These are phyloP conservation scores for Bolinopsis microptera DNA, from an alignment of 37 sponge, comb jelly and placozoan genomes.

Conservation along the genomic window DNA sequence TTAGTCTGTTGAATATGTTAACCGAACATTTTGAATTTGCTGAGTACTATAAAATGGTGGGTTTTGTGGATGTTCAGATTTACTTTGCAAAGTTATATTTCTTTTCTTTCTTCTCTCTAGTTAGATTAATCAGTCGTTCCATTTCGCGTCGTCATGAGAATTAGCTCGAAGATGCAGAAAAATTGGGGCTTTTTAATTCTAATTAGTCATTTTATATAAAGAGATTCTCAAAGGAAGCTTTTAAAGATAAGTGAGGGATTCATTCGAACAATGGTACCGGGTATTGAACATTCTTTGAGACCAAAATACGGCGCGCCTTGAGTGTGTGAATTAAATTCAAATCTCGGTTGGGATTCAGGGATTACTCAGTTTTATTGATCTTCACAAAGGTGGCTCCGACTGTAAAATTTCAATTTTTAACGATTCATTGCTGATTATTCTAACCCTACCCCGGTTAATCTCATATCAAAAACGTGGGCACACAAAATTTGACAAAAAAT, in stretches of 20 bases:
- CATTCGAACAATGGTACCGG: background rate
- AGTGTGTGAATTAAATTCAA: background rate
- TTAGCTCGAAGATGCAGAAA: background rate
- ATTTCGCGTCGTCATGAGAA: background rate
- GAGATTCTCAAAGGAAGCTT: background rate
- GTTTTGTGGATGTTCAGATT: background rate
- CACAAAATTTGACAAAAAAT: slow-evolving; percentile 27
- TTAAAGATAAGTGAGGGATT: background rate
- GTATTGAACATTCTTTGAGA: background rate
- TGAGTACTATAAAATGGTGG: background rate
- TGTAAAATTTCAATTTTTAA: background rate
- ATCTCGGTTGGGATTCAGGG: background rate
- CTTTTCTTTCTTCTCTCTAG: background rate
- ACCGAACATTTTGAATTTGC: background rate
- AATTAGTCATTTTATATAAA: background rate
- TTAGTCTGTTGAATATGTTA: background rate
- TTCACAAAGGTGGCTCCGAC: background rate
- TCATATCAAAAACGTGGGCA: background rate
- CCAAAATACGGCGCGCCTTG: background rate
- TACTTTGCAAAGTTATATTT: no score
- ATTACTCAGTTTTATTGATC: background rate
- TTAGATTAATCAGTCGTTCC: background rate
- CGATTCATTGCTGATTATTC: background rate
- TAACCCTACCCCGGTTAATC: background rate
- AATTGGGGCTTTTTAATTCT: background rate